Evolutionary conservation across 2,113 vertebrate species (phyloP), one percentile per base, ranked within the genome.

Genomic region (Microtus oregoni): DNA sequence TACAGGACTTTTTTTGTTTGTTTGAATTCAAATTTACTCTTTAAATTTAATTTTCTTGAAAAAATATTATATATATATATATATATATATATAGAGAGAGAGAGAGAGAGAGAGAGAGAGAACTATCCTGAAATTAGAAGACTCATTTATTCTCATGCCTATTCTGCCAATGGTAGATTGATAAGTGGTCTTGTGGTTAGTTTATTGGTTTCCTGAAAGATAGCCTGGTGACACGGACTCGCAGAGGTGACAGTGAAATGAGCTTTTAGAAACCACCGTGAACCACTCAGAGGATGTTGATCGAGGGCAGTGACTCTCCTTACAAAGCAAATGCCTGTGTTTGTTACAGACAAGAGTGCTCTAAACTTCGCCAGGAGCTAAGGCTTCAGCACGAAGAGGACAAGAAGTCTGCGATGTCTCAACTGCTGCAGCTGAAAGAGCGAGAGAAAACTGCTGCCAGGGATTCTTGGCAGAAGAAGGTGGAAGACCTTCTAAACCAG

Each of bases 401-500:
- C 98, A 99, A 99, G 97, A 99, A 99, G 67, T 97, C 98, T 24
- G 99, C 99, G 3, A 98, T 99, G 98, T 97, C 98, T 97, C 99
- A 99, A 97, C 98, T 99, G 97, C 97, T 99, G 20, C 99, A 99
- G 35, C 98, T 98, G 97, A 99, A 99, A 96, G 99, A 99, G 95
- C 98, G 99, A 91, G 99, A 99, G 89, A 99, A 99, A 98, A 98
- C 98, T 96, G 98, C 98, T 35, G 99, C 99, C 96, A 98, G 99
- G 61, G 99, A 99, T 97, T 99, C 99, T 94, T 99, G 99, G 99
- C 99, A 99, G 98, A 99, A 99, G 97, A 99, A 99, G 97, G 99
- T 99, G n/a, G 99, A 99, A 98, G 99, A 99, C 98, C 99, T 99
- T 88, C 98, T 99, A 97, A 99, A 99, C 96, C 99, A 99, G 99